These are phyloP conservation scores for Alouatta palliata DNA, from an alignment of 2,113 vertebrate species.

Conservation along the genomic window DNA sequence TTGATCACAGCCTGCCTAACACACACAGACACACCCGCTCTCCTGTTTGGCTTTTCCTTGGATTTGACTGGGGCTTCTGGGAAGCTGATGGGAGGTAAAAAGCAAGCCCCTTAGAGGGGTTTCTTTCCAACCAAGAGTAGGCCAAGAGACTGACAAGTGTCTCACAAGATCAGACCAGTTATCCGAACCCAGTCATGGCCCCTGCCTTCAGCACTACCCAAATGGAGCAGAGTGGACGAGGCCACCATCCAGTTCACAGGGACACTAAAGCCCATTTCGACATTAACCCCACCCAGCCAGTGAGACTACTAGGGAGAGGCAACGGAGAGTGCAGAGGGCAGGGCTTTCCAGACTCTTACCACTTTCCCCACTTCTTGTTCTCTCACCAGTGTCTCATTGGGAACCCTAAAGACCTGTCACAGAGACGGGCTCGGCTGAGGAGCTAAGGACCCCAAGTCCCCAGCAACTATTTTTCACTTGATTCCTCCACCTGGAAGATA, in stretches of 20 bases:
- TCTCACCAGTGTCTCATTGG: not conserved
- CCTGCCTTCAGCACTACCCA: not conserved
- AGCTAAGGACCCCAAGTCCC: not conserved
- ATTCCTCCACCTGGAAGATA: slow-evolving; percentile 12
- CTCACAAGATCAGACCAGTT: not conserved
- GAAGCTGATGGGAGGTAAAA: not conserved
- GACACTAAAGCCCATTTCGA: not conserved
- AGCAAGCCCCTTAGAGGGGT: not conserved
- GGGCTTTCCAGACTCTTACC: not conserved
- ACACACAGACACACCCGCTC: slow-evolving; percentile 29
- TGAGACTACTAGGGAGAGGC: not conserved
- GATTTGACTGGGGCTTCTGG: slow-evolving; percentile 27
- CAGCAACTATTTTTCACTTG: not conserved
- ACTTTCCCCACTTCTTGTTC: not conserved
- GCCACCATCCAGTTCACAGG: not conserved
- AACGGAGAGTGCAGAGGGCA: not conserved
- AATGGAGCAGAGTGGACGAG: not conserved
- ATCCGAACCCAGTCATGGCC: not conserved
- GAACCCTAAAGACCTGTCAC: not conserved
- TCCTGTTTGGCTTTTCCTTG: slow-evolving; percentile 28
- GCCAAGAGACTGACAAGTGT: not conserved
- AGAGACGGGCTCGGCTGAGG: not conserved
- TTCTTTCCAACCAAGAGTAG: not conserved
- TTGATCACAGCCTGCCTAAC: slow-evolving; percentile 66
- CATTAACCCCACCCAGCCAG: not conserved